Evolutionary conservation across 2,888 invertebrate species (phyloP), one percentile per base, ranked within the genome.

Genomic region (Xanthostigma xanthostigma): DNA sequence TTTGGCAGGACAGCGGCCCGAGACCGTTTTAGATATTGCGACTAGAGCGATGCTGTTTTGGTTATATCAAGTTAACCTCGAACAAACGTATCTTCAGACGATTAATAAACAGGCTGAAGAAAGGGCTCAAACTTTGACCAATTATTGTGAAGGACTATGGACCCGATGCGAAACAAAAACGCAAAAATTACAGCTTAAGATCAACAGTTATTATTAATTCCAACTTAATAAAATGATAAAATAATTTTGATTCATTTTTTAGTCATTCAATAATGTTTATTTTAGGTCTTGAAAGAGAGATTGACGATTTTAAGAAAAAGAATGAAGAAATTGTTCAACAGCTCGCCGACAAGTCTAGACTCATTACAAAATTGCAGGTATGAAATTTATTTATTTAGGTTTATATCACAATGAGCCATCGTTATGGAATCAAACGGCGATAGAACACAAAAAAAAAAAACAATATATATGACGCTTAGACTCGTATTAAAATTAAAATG

Each of bases 1-100:
- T 13, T 55, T 68, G 34, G 65, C 65, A 36, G 69, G 67, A n/a
- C 60, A 64, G 50, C 62, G 64, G 49, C 69, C 69, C 42, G 68
- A 69, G 52, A 59, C 60, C 33, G 60, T 69, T 9, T 58, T 66
- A 56, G 69, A 70, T 50, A 62, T 69, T 13, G 62, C 63, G 48
- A 59, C 61, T 5, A 56, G 67, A 51, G 65, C 68, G 17, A 54
- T 69, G 33, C 56, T 64, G 34, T 70, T 70, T 55, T 70, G 69
- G 69, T 63, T 61, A 8, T 68, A 69, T 53, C 70, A 70, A 60
- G 54, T 58, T 37, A 52, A 53, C 14, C 56, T 57, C 48, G 58
- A 60, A 57, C 34, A 36, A 36, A 13, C 45, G 11, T 44, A 44
- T 9, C 34, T 46, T 11, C 44, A 49, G 40, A 39, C 38, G 8